A percentile compares a stretch with the other conserved stretches of the same genome.
Conservation (phyloP, 2,113 vertebrate species). For the Odocoileus hemionus region DNA sequence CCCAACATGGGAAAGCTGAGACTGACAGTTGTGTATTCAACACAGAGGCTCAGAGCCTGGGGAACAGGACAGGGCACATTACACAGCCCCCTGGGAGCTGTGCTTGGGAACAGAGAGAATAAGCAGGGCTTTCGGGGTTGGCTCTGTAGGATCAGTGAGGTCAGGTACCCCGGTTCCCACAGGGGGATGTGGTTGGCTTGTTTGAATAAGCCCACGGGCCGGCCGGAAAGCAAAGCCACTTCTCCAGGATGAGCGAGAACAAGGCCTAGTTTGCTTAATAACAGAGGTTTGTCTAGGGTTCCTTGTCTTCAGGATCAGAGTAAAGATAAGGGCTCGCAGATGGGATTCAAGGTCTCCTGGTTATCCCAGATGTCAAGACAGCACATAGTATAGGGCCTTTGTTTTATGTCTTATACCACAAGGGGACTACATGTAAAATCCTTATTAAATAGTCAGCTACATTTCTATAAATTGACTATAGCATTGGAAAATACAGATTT, state of each 20-base stretch:
- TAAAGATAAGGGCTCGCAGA: background rate
- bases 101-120: background rate
- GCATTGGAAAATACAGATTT: background rate
- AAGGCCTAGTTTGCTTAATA: background rate
- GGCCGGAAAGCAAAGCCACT: background rate
- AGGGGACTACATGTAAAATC: background rate
- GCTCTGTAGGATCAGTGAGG: background rate
- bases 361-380: background rate
- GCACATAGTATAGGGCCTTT: background rate
- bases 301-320: background rate
- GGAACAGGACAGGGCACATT: rapidly evolving
- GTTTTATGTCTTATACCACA: background rate
- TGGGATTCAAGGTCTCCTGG: background rate
- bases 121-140: background rate
- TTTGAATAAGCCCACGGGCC: background rate
- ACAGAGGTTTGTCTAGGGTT: background rate
- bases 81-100: too few relatives aligned
- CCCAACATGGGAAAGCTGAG: background rate
- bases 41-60: background rate
- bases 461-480: background rate
- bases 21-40: background rate
- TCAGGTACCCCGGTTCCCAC: background rate
- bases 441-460: background rate
- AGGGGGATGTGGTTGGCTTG: background rate
- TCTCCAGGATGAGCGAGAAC: background rate